Conservation (phyloP, 2,797 vertebrate species). For the Clarias platycephalus region DNA sequence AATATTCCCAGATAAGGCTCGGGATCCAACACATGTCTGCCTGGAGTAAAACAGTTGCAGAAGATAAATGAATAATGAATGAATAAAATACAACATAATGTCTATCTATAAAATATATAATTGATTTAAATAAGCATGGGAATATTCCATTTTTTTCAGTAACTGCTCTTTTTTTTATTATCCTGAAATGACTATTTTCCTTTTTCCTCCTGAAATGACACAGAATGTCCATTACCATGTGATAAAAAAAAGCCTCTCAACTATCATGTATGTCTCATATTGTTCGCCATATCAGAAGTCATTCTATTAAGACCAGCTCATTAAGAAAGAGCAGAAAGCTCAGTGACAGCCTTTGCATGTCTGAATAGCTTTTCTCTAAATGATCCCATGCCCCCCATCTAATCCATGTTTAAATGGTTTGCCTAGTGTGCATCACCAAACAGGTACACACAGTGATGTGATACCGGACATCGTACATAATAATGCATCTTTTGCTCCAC, state of each 20-base stretch:
- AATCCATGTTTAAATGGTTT: slow-evolving; percentile 53
- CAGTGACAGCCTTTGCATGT: slow-evolving; percentile 38
- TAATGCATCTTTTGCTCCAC: slow-evolving; percentile 62
- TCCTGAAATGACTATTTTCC: slow-evolving; percentile 1
- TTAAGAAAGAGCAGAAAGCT: slow-evolving; percentile 42
- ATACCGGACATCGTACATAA: slow-evolving; percentile 55
- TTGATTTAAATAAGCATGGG: background rate
- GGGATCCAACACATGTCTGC: background rate
- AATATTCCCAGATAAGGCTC: background rate
- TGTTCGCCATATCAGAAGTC: slow-evolving; percentile 63
- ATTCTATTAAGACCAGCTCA: slow-evolving; percentile 43
- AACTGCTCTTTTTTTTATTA: background rate
- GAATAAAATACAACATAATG: background rate
- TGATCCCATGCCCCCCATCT: slow-evolving; percentile 46
- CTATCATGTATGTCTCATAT: slow-evolving; percentile 25
- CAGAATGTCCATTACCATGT: slow-evolving; percentile 6
- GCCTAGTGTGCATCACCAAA: slow-evolving; percentile 36
- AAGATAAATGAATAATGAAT: background rate
- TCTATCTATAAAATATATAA: background rate
- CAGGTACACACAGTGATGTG: slow-evolving; percentile 45
- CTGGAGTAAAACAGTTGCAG: background rate
- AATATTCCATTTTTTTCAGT: background rate
- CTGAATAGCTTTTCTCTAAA: slow-evolving; percentile 43
- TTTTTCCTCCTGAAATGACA: slow-evolving; percentile 5
- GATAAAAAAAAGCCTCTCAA: slow-evolving; percentile 20